A percentile compares a stretch with the other conserved stretches of the same genome.
Conservation (phyloP, 2,888 invertebrate genomes). For the Chouioia cunea region DNA sequence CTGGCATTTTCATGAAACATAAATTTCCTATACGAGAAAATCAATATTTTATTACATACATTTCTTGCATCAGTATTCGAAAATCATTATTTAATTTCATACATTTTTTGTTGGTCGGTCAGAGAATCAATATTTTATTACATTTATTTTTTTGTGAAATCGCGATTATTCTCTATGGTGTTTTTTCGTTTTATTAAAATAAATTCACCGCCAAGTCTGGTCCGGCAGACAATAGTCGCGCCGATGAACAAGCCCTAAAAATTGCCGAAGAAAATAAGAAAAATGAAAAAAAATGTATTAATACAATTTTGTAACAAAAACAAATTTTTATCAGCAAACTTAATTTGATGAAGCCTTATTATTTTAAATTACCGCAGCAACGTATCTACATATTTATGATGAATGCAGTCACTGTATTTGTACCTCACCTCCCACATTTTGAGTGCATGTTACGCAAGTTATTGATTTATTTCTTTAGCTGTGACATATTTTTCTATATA, state of each 20-base stretch:
- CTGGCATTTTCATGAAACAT: background rate
- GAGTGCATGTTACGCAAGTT: too few relatives aligned
- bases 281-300: background rate
- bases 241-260: constrained; percentile 10
- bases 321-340: constrained; percentile 45
- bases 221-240: constrained; percentile 23
- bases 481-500: too few relatives aligned
- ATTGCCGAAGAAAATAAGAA: background rate
- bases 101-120: too few relatives aligned
- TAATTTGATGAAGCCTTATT: constrained; percentile 3
- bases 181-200: background rate
- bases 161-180: constrained; percentile 2
- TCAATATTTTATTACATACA: constrained; percentile 17
- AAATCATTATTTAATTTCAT: constrained; percentile 22
- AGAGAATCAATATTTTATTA: constrained; percentile 22
- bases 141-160: background rate
- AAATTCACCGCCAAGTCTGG: background rate
- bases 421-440: too few relatives aligned
- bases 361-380: too few relatives aligned
- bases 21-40: background rate
- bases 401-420: too few relatives aligned
- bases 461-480: too few relatives aligned
- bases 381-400: too few relatives aligned
- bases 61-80: too few relatives aligned
- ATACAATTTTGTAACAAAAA: constrained; percentile 27